These are phyloP conservation scores for Yponomeuta malinellus DNA, from an alignment of 2,888 invertebrate genomes.

Conservation along the genomic window DNA sequence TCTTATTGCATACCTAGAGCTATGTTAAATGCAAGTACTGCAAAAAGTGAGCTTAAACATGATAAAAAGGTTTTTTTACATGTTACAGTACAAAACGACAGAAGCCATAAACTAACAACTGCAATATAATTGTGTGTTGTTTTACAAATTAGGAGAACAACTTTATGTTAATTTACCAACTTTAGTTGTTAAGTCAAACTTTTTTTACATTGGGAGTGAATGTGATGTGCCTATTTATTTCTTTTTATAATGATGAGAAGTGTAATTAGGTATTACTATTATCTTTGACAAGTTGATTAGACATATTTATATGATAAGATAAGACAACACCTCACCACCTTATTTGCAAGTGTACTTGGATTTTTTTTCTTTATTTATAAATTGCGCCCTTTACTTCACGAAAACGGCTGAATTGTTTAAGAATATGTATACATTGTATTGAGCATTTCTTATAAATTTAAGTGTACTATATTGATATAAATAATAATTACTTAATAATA, in stretches of 20 bases:
- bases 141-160: slow-evolving; percentile 43
- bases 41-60: slow-evolving; percentile 14
- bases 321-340: slow-evolving; percentile 30
- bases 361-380: slow-evolving; percentile 2
- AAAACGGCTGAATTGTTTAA: neutral
- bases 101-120: slow-evolving; percentile 63
- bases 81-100: slow-evolving; percentile 59
- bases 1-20: neutral
- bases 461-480: slow-evolving; percentile 62
- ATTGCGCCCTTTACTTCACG: slow-evolving; percentile 24
- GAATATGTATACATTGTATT: slow-evolving; percentile 18
- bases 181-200: slow-evolving; percentile 47
- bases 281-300: slow-evolving; percentile 55
- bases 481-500: slow-evolving; percentile 53
- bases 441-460: slow-evolving; percentile 36
- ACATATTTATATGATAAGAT: slow-evolving; percentile 35
- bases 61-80: slow-evolving; percentile 20
- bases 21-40: neutral
- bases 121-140: slow-evolving; percentile 65
- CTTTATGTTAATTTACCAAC: slow-evolving; percentile 40
- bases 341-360: neutral
- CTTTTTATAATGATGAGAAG: slow-evolving; percentile 50
- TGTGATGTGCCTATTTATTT: slow-evolving; percentile 72
- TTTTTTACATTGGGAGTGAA: slow-evolving; percentile 57
- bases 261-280: slow-evolving; percentile 45